A percentile compares a stretch with the other conserved stretches of the same genome.
phyloP scores from a whole-genome alignment of 2,888 invertebrate genomes.

The Trissolcus japonicus region DNA sequence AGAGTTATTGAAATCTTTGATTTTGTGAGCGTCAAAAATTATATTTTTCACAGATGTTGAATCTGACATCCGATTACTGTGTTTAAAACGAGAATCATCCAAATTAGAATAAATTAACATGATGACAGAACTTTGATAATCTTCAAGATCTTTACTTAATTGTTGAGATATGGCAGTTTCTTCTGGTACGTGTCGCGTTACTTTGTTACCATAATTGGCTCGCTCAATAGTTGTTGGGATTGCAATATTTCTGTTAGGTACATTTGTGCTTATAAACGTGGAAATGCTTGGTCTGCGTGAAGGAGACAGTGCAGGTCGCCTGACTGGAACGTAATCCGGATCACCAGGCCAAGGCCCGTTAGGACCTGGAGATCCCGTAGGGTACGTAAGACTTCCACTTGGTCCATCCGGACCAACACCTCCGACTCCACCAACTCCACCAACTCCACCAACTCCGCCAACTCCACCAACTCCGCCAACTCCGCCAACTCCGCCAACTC shows the following conservation, averaged over 20 bases:
- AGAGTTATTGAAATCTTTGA: conserved; percentile 6
- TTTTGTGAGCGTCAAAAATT: no score
- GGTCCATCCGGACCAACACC: conserved; percentile 65
- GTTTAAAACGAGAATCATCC: conserved; percentile 18
- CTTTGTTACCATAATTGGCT: no score
- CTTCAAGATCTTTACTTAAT: conserved; percentile 15
- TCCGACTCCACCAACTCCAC: conserved; percentile 67
- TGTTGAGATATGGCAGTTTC: not conserved
- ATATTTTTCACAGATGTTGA: not conserved
- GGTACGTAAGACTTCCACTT: conserved; percentile 64
- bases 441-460: conserved; percentile 64
- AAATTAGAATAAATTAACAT: conserved; percentile 47
- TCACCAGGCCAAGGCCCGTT: conserved; percentile 73
- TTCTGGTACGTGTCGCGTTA: no score
- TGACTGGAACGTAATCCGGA: conserved; percentile 66
- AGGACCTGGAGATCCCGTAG: conserved; percentile 70
- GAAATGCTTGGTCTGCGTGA: conserved; percentile 27
- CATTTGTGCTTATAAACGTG: not conserved
- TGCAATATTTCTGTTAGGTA: not conserved
- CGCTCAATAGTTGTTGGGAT: conserved; percentile 28
- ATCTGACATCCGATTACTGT: not conserved
- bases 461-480: conserved; percentile 58
- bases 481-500: conserved; percentile 22
- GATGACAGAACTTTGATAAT: conserved; percentile 32
- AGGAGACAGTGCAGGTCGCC: conserved; percentile 9